Base-by-base conservation (phyloP, 1,140 invertebrate genomes). In the Lanistes nyassanus region DNA sequence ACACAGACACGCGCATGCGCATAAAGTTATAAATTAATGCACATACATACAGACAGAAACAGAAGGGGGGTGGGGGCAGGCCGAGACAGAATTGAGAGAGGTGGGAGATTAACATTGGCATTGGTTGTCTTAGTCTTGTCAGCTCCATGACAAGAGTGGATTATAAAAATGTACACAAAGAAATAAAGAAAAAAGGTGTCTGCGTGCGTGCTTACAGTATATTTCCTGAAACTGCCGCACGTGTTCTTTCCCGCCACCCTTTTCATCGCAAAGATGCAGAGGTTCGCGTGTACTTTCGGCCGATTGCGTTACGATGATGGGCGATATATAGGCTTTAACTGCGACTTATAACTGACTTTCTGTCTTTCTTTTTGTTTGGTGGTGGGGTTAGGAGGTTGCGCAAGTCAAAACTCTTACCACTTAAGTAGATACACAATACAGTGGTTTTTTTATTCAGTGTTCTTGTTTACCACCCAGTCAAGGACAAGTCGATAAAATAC, bases 1-100 rank as follows among this genome's bases (percentile, higher is more conserved):
- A 55, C 53, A 55, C 53, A 55, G 13, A 55, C 53, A 55, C 53
- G n/a, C 53, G 53, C 53, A n/a, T n/a, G 58, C 58, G 23, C 58
- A 60, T 31, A 60, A n/a, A 60, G n/a, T 26, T 31, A 60, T 31
- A 60, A n/a, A 60, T 3, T 26, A n/a, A 60, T 31, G 31, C 56
- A 60, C 56, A 23, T 31, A 60, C 56, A 21, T 5, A 21, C 56
- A 21, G 56, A 29, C 5, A 21, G 23, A 21, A 23, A 21, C 56
- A n/a, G 23, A 31, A 60, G 58, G 23, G 58, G 31, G 58, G 31
- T 6, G 31, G 58, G 31, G 58, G 31, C 9, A 60, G 23, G 31
- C n/a, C n/a, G 7, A 60, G 23, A 60, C 7, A 23, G 7, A 60
- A 31, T 26, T 23, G 31, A 6, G 31, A n/a, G 5, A 60, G 31